Base-by-base conservation (phyloP, 1,140 invertebrate genomes). In the Danaus melanippus region DNA sequence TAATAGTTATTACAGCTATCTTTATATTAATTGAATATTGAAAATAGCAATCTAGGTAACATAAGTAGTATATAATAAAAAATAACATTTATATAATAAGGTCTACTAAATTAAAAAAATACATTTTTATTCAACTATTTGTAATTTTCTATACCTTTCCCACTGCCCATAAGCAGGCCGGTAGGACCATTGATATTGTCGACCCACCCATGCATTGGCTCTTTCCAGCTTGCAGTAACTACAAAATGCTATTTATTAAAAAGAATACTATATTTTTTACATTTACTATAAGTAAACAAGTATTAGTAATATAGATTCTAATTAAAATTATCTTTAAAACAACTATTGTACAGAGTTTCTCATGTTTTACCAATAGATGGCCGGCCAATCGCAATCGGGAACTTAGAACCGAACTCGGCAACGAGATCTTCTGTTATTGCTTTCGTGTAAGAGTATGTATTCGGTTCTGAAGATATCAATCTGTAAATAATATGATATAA, bases 141-240 rank as follows among this genome's bases (percentile, higher is more conserved):
- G 42, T 0, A 9, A 8, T 15, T 3, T 15, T 41, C 10, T 8
- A 43, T 63, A 57, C 96, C 96, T 83, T 96, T 96, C 46, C 94
- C 94, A 56, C 91, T 92, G 0, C 91, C 93, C 39, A 93, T 89
- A 63, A 95, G 84, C 2, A 95, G 68, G 4, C 93, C 96, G 46
- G 96, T 97, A 0, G 96, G 95, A 39, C 97, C 97, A 79, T 98
- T 98, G 49, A 96, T 88, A 65, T 97, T 98, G 75, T 98, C 97
- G 10, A 98, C 93, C 97, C 97, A 99, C 12, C 97, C 95, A 1
- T 90, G 89, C 15, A 91, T 74, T 0, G 93, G 93, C 67, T 94
- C 92, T 63, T 91, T 91, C 85, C 89, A 90, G 1, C 92, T 88
- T 3, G 92, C 90, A 2, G 88, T 88, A 1, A 95, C 93, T 92